These are phyloP conservation scores for Pterocles orientalis DNA, from an alignment of 2,113 vertebrate genomes.

Conservation along the genomic window DNA sequence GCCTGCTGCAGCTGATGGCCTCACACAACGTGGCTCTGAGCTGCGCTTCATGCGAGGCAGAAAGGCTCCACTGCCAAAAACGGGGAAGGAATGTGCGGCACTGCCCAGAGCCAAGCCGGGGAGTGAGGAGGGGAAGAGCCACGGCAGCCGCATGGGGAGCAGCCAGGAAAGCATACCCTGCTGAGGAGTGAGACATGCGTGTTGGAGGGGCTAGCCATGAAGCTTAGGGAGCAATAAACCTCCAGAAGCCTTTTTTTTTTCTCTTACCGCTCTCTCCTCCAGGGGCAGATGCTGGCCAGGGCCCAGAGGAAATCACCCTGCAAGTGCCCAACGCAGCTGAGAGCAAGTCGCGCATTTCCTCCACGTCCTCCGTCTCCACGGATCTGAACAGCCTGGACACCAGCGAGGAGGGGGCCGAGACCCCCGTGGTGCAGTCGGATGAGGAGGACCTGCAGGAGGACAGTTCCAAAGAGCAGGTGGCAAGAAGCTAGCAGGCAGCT, in stretches of 20 bases:
- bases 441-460: slow-evolving; percentile 85
- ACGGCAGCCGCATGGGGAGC: not conserved
- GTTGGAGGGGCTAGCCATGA: not conserved
- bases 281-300: slow-evolving; percentile 67
- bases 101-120: not conserved
- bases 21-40: not conserved
- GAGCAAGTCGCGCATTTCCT: slow-evolving; percentile 82
- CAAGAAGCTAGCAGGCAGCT: slow-evolving; percentile 73
- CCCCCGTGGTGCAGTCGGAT: slow-evolving; percentile 88
- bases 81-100: not conserved
- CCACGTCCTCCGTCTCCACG: slow-evolving; percentile 85
- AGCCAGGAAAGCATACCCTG: not conserved
- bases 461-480: slow-evolving; percentile 67
- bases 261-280: slow-evolving; percentile 1
- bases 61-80: slow-evolving; percentile 36
- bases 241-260: not conserved
- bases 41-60: not conserved
- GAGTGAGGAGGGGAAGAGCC: not conserved
- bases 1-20: not conserved
- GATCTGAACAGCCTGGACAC: slow-evolving; percentile 84
- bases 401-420: slow-evolving; percentile 81
- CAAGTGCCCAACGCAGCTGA: slow-evolving; percentile 67
- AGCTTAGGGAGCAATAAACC: not conserved
- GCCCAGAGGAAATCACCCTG: slow-evolving; percentile 74
- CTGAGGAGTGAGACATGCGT: not conserved